Conservation (phyloP, 2,888 invertebrate genomes). For the Epinotia demarniana region DNA sequence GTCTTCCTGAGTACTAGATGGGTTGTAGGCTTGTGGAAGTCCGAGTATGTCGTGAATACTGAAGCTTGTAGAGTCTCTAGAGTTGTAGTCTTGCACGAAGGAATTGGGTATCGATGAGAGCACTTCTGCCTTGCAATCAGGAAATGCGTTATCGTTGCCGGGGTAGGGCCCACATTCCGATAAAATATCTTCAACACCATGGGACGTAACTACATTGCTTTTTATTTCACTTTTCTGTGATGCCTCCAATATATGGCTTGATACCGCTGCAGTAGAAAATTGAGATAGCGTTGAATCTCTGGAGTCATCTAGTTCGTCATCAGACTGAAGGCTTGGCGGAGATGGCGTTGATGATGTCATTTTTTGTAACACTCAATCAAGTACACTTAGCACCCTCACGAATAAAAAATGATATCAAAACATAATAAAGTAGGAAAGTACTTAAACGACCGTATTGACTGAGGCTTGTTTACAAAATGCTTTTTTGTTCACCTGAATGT, state of each 20-base stretch:
- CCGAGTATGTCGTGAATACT: slow-evolving; percentile 82
- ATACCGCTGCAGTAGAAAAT: slow-evolving; percentile 56
- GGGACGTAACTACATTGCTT: slow-evolving; percentile 64
- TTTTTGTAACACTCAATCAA: slow-evolving; percentile 35
- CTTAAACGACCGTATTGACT: slow-evolving; percentile 70
- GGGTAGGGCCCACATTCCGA: slow-evolving; percentile 67
- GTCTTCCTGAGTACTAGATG: slow-evolving; percentile 59
- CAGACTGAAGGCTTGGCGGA: slow-evolving; percentile 67
- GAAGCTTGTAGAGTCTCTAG: slow-evolving; percentile 79
- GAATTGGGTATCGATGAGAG: slow-evolving; percentile 65
- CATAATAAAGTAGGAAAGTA: slow-evolving; percentile 56
- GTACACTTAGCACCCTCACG: slow-evolving; percentile 41
- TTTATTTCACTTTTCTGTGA: slow-evolving; percentile 59
- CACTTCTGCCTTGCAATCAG: slow-evolving; percentile 68
- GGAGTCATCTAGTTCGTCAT: slow-evolving; percentile 63
- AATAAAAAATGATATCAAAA: slow-evolving; percentile 48
- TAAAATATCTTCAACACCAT: slow-evolving; percentile 75
- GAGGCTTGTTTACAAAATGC: slow-evolving; percentile 81
- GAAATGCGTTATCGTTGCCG: slow-evolving; percentile 61
- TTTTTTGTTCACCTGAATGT: slow-evolving; percentile 80
- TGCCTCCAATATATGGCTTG: slow-evolving; percentile 54
- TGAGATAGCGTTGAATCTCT: slow-evolving; percentile 66
- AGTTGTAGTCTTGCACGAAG: slow-evolving; percentile 78
- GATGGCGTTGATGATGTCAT: slow-evolving; percentile 71
- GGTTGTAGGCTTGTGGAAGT: slow-evolving; percentile 70